Evolutionary conservation across 2,797 vertebrate species (phyloP).

Genomic region (Pampus argenteus): DNA sequence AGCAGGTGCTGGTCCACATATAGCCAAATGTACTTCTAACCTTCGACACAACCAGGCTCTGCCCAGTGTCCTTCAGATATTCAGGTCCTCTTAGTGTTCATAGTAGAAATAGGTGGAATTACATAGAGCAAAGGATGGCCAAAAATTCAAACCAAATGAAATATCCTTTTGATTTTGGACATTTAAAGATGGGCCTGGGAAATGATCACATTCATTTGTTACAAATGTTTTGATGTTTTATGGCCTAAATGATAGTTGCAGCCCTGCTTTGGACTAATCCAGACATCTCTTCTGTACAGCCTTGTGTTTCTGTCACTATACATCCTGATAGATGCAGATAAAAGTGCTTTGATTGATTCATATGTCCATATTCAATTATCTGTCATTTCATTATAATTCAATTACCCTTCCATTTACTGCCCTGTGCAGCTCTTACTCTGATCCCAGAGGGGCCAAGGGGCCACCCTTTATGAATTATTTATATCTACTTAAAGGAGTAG

Average conservation of each 20-base stretch:
- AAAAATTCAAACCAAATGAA: not conserved
- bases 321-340: constrained; percentile 58
- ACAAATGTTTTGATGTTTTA: not conserved
- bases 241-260: not conserved
- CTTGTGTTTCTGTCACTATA: constrained; percentile 36
- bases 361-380: constrained; percentile 56
- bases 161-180: not conserved
- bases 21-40: not conserved
- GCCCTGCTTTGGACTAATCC: not conserved
- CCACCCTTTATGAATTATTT: constrained; percentile 69
- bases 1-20: not conserved
- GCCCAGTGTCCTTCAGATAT: not conserved
- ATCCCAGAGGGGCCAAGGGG: constrained; percentile 60
- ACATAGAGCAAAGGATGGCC: not conserved
- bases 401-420: constrained; percentile 71
- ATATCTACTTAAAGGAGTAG: constrained; percentile 67
- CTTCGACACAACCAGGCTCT: not conserved
- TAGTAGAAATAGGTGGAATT: not conserved
- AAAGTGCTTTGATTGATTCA: constrained; percentile 68
- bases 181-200: not conserved
- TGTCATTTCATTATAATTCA: constrained; percentile 81
- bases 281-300: not conserved
- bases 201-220: not conserved
- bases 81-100: not conserved
- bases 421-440: constrained; percentile 60